Evolutionary conservation across 2,888 invertebrate genomes (phyloP).

Genomic region (Dasypolia templi): DNA sequence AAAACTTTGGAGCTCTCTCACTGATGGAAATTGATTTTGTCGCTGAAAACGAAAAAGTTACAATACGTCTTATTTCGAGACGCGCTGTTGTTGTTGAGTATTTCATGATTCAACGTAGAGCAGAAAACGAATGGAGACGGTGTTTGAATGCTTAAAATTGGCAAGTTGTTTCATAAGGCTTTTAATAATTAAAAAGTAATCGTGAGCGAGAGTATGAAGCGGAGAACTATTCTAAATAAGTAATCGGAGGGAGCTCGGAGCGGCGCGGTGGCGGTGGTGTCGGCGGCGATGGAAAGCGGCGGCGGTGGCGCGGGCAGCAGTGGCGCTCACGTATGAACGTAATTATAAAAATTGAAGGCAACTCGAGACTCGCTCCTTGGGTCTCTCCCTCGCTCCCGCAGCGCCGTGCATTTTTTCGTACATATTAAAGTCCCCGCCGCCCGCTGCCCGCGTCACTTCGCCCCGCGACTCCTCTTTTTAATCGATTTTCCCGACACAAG

Average conservation of each 20-base stretch:
- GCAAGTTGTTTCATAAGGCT: slow-evolving; percentile 49
- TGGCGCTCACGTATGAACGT: slow-evolving; percentile 91
- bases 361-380: slow-evolving; percentile 84
- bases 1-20: slow-evolving; percentile 85
- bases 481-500: slow-evolving; percentile 91
- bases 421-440: slow-evolving; percentile 88
- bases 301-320: slow-evolving; percentile 68
- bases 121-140: slow-evolving; percentile 39
- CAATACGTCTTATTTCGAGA: slow-evolving; percentile 78
- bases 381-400: slow-evolving; percentile 87
- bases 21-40: slow-evolving; percentile 87
- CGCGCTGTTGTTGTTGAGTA: slow-evolving; percentile 67
- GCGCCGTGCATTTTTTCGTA: slow-evolving; percentile 90
- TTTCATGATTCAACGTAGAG: slow-evolving; percentile 37
- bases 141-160: slow-evolving; percentile 49
- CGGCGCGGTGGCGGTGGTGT: slow-evolving; percentile 67
- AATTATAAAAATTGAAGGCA: slow-evolving; percentile 91
- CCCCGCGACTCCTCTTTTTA: slow-evolving; percentile 90
- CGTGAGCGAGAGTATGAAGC: slow-evolving; percentile 72
- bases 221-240: slow-evolving; percentile 84
- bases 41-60: slow-evolving; percentile 83
- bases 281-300: slow-evolving; percentile 69
- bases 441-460: slow-evolving; percentile 79
- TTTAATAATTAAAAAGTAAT: slow-evolving; percentile 82
- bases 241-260: slow-evolving; percentile 74